Base-by-base conservation (phyloP, 2,797 vertebrate genomes). In the Oceanodroma leucorhoa region DNA sequence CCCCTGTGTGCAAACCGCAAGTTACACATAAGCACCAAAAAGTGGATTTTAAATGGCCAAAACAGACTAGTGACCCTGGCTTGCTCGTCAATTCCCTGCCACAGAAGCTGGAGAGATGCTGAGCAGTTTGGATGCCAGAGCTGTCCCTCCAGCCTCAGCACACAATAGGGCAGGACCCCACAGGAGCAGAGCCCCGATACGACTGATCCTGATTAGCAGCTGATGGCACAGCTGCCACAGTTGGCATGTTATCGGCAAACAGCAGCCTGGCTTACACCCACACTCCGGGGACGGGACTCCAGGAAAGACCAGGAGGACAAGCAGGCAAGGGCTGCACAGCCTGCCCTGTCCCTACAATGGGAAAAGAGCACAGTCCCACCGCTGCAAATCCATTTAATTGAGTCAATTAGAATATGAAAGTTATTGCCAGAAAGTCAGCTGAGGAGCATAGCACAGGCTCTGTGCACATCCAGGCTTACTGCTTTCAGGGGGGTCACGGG, bases 241-340 rank as follows among this genome's bases (percentile, higher is more conserved):
- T 1, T 21, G 3, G 14, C 5, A 1, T 9, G 34, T 22, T 70
- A 77, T 40, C 16, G 0, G 15, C 0, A 0, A 87, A 62, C 18
- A 51, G 48, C 60, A 89, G 50, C 43, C 36, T 54, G 51, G 24
- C 51, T 89, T 53, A 55, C 9, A 66, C 16, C 6, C 16, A 26
- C 5, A 5, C 0, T 41, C 29, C 36, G 32, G 45, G 19, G 55
- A 76, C 0, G 0, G 32, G 54, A 61, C 32, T 69, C 41, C 40
- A 71, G 50, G 19, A 79, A 57, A 93, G 53, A 67, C 40, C n/a
- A 4, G 2, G 2, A 75, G 21, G 32, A 69, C 26, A 53, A 60
- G 41, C 22, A 80, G 69, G 8, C 2, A 2, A 71, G 48, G 5
- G 12, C 38, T 83, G 43, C 62, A 45, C 40, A 38, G 38, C 14